Base-by-base conservation (phyloP, 2,888 invertebrate species). In the Keiferia lycopersicella region DNA sequence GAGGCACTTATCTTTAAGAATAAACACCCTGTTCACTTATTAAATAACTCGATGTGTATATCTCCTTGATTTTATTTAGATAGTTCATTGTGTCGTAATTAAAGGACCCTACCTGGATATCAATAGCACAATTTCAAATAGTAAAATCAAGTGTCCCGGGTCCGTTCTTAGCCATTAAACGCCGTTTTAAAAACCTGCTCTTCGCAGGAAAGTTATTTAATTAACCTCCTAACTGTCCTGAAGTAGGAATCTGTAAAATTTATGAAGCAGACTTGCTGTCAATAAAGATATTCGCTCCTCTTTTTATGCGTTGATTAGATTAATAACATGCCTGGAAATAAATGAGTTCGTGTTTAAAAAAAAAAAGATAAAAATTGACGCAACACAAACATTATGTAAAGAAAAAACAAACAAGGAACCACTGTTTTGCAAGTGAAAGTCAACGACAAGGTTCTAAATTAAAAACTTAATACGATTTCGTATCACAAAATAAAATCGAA, bases 91-190 rank as follows among this genome's bases (percentile, higher is more conserved):
- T 4, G 8, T 10, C 8, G 22, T 10, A 51, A 51, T 22, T 20
- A 30, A 56, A n/a, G 30, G 12, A 56, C 30, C n/a, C 56, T 56
- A 56, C 30, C n/a, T 56, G n/a, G 51, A 22, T 57, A 66, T 62
- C 63, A 64, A 64, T 64, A 38, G 65, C 57, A 63, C 65, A 63
- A 65, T 63, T 60, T 60, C 26, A 66, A 64, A 64, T 65, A 48
- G 65, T 59, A 50, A 45, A 51, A 22, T 65, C 61, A 58, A 63
- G 64, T 63, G 62, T 50, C 65, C 57, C 16, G 68, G 67, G 70
- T 71, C 60, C 68, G 71, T 70, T 69, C 65, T 53, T 14, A 64
- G 58, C 65, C 67, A 70, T 71, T 71, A 71, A 70, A 70, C 68
- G 67, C 68, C 69, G 69, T 64, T 71, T 68, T 71, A 65, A 61